phyloP scores from a whole-genome alignment of 2,113 vertebrate genomes.

The Apteryx mantelli region DNA sequence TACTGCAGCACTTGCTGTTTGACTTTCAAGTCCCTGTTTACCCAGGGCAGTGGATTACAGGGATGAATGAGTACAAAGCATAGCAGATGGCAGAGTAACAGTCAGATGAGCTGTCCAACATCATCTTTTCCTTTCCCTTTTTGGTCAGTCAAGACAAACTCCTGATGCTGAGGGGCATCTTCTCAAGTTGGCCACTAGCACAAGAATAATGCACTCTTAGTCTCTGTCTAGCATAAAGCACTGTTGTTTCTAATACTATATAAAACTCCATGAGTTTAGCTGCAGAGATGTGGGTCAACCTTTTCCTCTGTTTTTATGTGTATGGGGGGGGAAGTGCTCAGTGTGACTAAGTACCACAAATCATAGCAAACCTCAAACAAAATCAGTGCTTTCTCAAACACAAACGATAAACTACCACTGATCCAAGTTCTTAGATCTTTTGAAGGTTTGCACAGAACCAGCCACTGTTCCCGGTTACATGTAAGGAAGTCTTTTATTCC shows the following conservation, averaged over 20 bases:
- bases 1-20: neutral
- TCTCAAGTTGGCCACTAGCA: neutral
- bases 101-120: neutral
- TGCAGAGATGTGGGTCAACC: neutral
- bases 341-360: neutral
- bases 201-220: neutral
- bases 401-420: neutral
- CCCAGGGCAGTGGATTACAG: neutral
- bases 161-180: neutral
- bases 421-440: neutral
- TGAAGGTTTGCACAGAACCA: neutral
- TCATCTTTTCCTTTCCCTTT: neutral
- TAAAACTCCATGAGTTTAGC: neutral
- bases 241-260: neutral
- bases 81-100: neutral
- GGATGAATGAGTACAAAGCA: neutral
- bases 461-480: neutral
- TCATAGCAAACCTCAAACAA: accelerated
- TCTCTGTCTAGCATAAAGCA: neutral
- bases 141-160: neutral
- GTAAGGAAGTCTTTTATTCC: neutral
- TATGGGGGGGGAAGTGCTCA: neutral
- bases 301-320: neutral
- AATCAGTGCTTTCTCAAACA: neutral
- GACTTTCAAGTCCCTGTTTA: neutral